These are phyloP conservation scores for Sisyra nigra DNA, from an alignment of 2,888 invertebrate species.

Conservation along the genomic window DNA sequence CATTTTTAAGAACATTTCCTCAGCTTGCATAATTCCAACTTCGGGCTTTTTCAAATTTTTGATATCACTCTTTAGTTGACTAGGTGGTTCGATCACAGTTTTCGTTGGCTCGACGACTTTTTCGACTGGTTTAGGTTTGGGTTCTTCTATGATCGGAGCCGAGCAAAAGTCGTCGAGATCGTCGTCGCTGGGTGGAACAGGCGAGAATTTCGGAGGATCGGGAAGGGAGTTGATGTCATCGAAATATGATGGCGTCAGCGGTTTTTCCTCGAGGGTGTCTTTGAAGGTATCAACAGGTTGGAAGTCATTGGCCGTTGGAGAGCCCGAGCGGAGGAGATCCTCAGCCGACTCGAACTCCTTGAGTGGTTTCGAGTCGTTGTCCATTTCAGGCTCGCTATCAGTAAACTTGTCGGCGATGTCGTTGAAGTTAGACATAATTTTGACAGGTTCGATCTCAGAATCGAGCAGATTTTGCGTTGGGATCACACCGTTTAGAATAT, in stretches of 20 bases:
- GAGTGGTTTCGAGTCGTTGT: conserved; percentile 20
- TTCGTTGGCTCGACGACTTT: not conserved
- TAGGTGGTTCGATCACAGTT: conserved; percentile 10
- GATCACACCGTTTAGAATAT: conserved; percentile 15
- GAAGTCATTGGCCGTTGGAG: conserved; percentile 3
- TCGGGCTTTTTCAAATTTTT: conserved; percentile 8
- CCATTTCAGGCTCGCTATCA: conserved; percentile 39
- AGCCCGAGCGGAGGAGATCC: conserved; percentile 5
- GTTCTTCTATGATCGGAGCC: not conserved
- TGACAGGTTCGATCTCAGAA: conserved; percentile 9
- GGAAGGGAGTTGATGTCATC: conserved; percentile 10
- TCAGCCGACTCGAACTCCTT: conserved; percentile 9
- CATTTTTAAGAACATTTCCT: conserved; percentile 55
- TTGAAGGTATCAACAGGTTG: conserved; percentile 16
- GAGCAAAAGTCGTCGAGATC: not conserved
- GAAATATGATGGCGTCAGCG: conserved; percentile 10
- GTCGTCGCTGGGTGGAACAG: conserved; percentile 9
- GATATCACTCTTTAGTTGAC: not conserved
- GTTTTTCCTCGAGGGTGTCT: conserved; percentile 19
- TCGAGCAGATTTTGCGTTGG: conserved; percentile 21
- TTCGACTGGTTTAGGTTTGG: conserved; percentile 4
- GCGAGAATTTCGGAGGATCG: conserved; percentile 14
- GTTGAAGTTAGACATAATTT: conserved; percentile 13
- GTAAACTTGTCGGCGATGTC: conserved; percentile 37
- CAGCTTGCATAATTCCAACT: conserved; percentile 37